These are phyloP conservation scores for Chymomyza procnemis DNA, from an alignment of 2,888 invertebrate genomes.

Conservation along the genomic window DNA sequence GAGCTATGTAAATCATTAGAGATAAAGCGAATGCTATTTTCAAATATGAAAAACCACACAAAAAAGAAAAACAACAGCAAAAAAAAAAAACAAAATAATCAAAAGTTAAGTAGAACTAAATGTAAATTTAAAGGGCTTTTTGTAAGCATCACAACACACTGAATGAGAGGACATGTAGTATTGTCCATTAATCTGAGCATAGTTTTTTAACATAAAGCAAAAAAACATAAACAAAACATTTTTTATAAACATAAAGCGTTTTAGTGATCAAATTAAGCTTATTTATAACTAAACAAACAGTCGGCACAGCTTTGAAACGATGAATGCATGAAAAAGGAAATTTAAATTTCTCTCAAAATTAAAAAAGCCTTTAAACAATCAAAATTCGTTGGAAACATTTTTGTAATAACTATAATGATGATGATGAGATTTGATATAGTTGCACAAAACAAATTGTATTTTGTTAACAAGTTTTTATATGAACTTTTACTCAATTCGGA, in stretches of 20 bases:
- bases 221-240: too few species aligned
- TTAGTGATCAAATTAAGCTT: conserved; percentile 7
- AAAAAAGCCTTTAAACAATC: conserved; percentile 16
- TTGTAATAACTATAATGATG: conserved; percentile 28
- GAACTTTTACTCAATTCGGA: conserved; percentile 58
- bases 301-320: conserved; percentile 20
- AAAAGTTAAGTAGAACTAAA: conserved; percentile 55
- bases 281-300: conserved; percentile 26
- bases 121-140: conserved; percentile 60
- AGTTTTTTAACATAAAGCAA: conserved; percentile 33
- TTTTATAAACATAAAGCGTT: background rate
- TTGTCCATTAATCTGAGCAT: conserved; percentile 49
- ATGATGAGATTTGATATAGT: conserved; percentile 37
- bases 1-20: conserved; percentile 17
- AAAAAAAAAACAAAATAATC: conserved; percentile 23
- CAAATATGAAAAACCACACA: conserved; percentile 32
- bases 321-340: conserved; percentile 36
- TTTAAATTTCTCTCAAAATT: conserved; percentile 12
- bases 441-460: conserved; percentile 31
- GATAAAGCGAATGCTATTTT: conserved; percentile 61
- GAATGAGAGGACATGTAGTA: conserved; percentile 26
- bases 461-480: conserved; percentile 37
- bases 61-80: too few species aligned
- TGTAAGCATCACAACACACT: conserved; percentile 62
- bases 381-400: conserved; percentile 31